Base-by-base conservation (phyloP, 2,113 vertebrate species). In the Symphodus melops region DNA sequence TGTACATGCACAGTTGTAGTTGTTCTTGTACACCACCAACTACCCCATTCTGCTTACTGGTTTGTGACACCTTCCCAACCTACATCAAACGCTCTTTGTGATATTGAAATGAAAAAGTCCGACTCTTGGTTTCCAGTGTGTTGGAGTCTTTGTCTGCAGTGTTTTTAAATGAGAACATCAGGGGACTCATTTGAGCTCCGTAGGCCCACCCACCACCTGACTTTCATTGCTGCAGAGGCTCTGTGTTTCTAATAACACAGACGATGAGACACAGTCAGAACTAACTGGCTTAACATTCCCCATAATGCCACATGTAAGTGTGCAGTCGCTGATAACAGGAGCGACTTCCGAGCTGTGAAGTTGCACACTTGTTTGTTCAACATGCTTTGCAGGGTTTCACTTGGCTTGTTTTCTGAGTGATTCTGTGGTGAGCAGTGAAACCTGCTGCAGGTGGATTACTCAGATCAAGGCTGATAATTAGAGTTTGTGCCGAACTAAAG, bases 131-230 rank as follows among this genome's bases (percentile, higher is more conserved):
- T 90, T 85, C 71, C 36, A 66, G 16, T 81, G 79, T 72, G 65
- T 82, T 54, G 55, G 73, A 68, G 64, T 39, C 0, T 54, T 44
- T 44, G 21, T 6, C 39, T 41, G 8, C 39, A 21, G 33, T 16
- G 42, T 51, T 76, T 60, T 73, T 25, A 61, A 71, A 74, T 39
- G 2, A 0, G 42, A 65, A 49, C 17, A 41, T 72, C 28, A 81
- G 62, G 66, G 33, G 51, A 79, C 54, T 87, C 14, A 60, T 85
- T 63, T 61, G 16, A 70, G 19, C 13, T 41, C 9, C 39, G 33
- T 23, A 19, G 52, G 67, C 53, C 59, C 75, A 76, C 68, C 72
- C 65, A 74, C 90, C 72, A 59, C 84, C 83, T 89, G 90, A 90
- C 72, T 81, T 77, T 65, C 48, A 77, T 88, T 85, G 77, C 59